Percentiles rank a stretch among this genome's conserved stretches.
These are phyloP conservation scores for Huso huso DNA, from an alignment of 2,797 vertebrate genomes.

Conservation along the genomic window DNA sequence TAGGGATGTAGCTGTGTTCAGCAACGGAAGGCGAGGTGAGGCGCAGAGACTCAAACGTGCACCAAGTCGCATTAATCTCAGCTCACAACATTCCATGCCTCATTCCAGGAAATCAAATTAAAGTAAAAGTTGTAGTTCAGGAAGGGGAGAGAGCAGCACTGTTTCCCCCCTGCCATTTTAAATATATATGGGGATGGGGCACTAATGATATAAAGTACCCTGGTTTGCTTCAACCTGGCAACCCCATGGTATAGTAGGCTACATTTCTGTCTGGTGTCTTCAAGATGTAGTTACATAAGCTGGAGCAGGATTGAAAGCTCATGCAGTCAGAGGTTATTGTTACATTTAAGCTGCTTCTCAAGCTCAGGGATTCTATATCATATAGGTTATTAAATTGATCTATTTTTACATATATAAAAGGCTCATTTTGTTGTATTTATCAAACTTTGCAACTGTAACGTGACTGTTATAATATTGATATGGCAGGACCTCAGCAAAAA, in stretches of 20 bases:
- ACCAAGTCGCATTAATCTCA: slow-evolving; percentile 48
- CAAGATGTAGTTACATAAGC: slow-evolving; percentile 1
- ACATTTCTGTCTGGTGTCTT: slow-evolving; percentile 20
- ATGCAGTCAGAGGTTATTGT: slow-evolving; percentile 34
- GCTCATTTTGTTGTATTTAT: no score
- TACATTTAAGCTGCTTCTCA: background rate
- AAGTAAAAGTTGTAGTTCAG: slow-evolving; percentile 40
- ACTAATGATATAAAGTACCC: no score
- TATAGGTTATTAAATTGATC: no score
- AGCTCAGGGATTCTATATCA: background rate
- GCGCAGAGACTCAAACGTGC: slow-evolving; percentile 42
- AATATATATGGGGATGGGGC: no score
- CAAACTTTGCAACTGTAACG: no score
- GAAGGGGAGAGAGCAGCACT: slow-evolving; percentile 27
- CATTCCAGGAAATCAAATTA: slow-evolving; percentile 61
- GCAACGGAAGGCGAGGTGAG: slow-evolving; percentile 18
- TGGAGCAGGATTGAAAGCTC: slow-evolving; percentile 40
- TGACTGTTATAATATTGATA: no score
- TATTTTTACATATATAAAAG: no score
- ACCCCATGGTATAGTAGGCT: background rate
- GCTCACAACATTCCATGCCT: slow-evolving; percentile 63
- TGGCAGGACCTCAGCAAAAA: no score
- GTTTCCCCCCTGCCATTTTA: no score
- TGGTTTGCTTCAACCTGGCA: background rate
- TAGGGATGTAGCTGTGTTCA: no score